Evolutionary conservation across 2,888 invertebrate species (phyloP).

Genomic region (Margaritifera margaritifera): DNA sequence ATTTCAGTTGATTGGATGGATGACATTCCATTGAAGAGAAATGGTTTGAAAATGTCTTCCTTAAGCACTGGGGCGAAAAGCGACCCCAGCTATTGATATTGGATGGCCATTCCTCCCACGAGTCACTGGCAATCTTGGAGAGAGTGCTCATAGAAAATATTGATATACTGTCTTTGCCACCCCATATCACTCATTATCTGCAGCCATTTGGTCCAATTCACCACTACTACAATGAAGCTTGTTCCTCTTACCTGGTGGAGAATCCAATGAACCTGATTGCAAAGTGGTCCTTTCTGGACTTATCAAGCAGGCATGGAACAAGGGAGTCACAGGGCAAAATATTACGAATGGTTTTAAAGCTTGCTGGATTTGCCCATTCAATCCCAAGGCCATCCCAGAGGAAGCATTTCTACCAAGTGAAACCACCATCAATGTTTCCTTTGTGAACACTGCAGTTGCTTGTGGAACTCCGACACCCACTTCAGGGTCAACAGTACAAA

Average conservation of each 20-base stretch:
- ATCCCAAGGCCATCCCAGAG: neutral
- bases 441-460: too few species aligned
- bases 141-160: neutral
- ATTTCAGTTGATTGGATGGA: too few species aligned
- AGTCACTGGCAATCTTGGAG: neutral
- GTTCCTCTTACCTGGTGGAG: neutral
- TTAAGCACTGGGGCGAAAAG: constrained; percentile 3
- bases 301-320: neutral
- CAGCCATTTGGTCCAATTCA: neutral
- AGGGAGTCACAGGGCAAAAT: neutral
- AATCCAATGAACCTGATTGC: neutral
- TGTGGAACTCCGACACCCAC: too few species aligned
- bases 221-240: neutral
- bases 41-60: constrained; percentile 4
- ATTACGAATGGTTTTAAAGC: constrained; percentile 3
- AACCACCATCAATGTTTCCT: too few species aligned
- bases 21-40: too few species aligned
- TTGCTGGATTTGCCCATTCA: constrained; percentile 1
- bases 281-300: neutral
- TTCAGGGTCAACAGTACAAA: too few species aligned
- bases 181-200: neutral
- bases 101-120: neutral
- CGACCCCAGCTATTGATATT: constrained; percentile 2
- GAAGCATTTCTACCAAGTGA: neutral
- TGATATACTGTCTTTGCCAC: constrained; percentile 1